A percentile compares a stretch with the other conserved stretches of the same genome.
Evolutionary conservation across 2,113 vertebrate species (phyloP).

Genomic region (Accipiter virgatus): DNA sequence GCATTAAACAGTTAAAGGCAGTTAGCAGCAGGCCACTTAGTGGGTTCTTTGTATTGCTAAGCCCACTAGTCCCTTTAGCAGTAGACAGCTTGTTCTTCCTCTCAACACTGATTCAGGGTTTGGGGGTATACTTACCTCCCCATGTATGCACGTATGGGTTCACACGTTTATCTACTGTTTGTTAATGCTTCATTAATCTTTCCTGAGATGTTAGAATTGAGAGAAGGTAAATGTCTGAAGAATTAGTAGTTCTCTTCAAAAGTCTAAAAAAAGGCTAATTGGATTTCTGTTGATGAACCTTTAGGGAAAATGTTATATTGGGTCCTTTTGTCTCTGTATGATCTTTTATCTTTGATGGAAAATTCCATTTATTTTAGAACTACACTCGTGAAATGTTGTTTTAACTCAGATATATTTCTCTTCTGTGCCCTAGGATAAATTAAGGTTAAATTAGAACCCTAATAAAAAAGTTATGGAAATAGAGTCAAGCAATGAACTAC

Average conservation of each 20-base stretch:
- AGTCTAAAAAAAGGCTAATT: not conserved
- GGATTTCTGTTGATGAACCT: not conserved
- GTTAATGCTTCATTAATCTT: not conserved
- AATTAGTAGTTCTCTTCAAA: not conserved
- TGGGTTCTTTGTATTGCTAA: not conserved
- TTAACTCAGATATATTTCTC: not conserved
- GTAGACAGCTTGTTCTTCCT: not conserved
- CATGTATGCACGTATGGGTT: accelerated
- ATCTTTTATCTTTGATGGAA: not conserved
- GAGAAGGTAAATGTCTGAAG: not conserved
- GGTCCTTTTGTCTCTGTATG: not conserved
- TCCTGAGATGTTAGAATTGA: not conserved
- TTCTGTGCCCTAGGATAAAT: not conserved
- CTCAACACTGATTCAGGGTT: not conserved
- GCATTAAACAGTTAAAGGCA: not conserved
- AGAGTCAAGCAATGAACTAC: not conserved
- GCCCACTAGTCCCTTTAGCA: not conserved
- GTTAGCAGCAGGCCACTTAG: not conserved
- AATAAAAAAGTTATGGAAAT: slow-evolving; percentile 4
- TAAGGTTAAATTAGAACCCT: not conserved
- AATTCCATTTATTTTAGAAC: slow-evolving; percentile 8
- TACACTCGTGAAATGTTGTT: not conserved
- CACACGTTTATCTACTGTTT: not conserved
- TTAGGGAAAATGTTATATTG: not conserved
- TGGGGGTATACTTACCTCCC: not conserved